Conservation (phyloP, 2,888 invertebrate genomes). For the Scaptomyza reducta region DNA sequence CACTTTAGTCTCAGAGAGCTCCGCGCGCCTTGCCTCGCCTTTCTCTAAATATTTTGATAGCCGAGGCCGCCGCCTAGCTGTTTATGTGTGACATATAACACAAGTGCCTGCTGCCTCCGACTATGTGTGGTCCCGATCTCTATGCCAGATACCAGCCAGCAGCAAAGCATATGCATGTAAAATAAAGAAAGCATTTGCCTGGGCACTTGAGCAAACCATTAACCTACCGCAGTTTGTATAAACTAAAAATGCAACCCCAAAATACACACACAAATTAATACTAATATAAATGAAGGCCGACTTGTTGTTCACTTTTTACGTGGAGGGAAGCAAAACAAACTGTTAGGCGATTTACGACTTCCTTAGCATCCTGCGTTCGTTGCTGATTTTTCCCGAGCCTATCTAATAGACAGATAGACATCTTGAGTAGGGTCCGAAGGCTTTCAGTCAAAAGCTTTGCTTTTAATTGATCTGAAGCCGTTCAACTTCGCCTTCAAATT, state of each 20-base stretch:
- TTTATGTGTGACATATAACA: constrained; percentile 71
- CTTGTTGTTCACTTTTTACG: constrained; percentile 17
- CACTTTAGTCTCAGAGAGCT: constrained; percentile 48
- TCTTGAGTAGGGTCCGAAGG: constrained; percentile 82
- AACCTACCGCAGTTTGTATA: constrained; percentile 78
- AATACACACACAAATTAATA: constrained; percentile 65
- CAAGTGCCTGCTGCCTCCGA: constrained; percentile 48
- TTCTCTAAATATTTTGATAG: constrained; percentile 70
- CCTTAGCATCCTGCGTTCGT: constrained; percentile 67
- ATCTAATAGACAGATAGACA: constrained; percentile 65
- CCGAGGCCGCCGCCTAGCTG: constrained; percentile 41
- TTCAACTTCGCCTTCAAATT: constrained; percentile 51
- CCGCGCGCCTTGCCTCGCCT: constrained; percentile 26
- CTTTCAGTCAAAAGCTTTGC: constrained; percentile 72
- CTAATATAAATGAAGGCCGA: constrained; percentile 52
- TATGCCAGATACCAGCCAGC: background rate
- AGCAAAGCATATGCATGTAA: constrained; percentile 51
- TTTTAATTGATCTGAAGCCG: constrained; percentile 67
- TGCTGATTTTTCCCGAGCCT: constrained; percentile 41
- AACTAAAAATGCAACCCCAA: constrained; percentile 55
- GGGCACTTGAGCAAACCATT: constrained; percentile 70
- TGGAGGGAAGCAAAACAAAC: constrained; percentile 47
- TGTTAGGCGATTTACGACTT: constrained; percentile 77
- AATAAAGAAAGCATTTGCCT: constrained; percentile 72
- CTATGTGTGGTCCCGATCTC: constrained; percentile 65